These are phyloP conservation scores for Trigoniulus corallinus DNA, from an alignment of 1,140 invertebrate species.

Conservation along the genomic window DNA sequence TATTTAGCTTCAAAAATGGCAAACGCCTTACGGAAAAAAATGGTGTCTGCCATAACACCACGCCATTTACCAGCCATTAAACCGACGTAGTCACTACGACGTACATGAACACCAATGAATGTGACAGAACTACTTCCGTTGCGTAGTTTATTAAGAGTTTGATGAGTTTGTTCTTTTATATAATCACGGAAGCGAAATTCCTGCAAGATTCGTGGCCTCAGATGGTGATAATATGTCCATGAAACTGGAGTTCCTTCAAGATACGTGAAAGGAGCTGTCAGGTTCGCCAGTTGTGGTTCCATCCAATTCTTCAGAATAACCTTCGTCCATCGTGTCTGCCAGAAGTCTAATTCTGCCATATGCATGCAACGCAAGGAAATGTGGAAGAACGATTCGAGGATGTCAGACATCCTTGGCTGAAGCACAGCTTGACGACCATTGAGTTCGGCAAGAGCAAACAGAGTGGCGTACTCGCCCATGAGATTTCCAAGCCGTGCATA, in stretches of 20 bases:
- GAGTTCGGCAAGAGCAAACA: conserved; percentile 36
- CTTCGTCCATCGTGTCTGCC: neutral
- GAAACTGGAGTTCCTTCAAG: conserved; percentile 5
- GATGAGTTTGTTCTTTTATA: neutral
- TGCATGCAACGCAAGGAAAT: neutral
- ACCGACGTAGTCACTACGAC: conserved; percentile 38
- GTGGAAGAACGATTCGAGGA: conserved; percentile 1
- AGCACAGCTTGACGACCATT: conserved; percentile 20
- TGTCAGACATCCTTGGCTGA: neutral
- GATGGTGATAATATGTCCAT: conserved; percentile 6
- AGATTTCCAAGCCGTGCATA: conserved; percentile 43
- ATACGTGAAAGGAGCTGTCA: neutral
- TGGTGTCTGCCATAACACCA: conserved; percentile 12
- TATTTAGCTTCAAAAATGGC: conserved; percentile 34
- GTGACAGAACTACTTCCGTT: neutral
- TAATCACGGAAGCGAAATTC: neutral
- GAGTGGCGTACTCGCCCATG: conserved; percentile 44
- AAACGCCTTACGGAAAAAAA: conserved; percentile 38
- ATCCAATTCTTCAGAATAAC: conserved; percentile 17
- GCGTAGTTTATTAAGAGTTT: neutral
- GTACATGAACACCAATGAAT: conserved; percentile 39
- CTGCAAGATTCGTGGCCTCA: neutral
- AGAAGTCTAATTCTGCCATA: neutral
- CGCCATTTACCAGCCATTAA: conserved; percentile 27
- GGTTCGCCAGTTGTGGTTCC: neutral